phyloP scores from a whole-genome alignment of 2,113 vertebrate species.

The Amphiprion ocellaris region DNA sequence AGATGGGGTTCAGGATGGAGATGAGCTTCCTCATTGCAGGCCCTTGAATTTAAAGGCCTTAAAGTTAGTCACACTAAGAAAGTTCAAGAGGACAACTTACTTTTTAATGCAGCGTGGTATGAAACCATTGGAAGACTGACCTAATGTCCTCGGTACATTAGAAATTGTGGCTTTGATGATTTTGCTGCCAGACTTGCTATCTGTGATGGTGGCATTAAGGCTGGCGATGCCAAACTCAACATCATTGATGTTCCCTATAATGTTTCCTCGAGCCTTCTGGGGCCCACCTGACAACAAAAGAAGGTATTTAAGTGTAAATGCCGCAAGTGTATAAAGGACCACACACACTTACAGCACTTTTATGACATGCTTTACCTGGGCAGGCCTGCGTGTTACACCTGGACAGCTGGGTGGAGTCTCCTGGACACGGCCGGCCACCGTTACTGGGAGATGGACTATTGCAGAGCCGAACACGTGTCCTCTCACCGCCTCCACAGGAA shows the following conservation, averaged over 20 bases:
- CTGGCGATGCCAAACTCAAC: conserved; percentile 93
- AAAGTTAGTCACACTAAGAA: rapidly evolving
- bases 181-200: conserved; percentile 82
- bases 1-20: conserved; percentile 94
- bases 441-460: conserved; percentile 84
- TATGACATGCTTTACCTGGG: conserved; percentile 85
- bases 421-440: conserved; percentile 88
- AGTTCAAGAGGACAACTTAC: neutral
- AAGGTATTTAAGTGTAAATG: neutral
- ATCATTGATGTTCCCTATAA: conserved; percentile 94
- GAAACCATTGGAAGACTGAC: conserved; percentile 78
- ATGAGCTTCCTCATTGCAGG: conserved; percentile 93
- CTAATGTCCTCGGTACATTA: conserved; percentile 91
- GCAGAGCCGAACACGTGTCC: conserved; percentile 87
- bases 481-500: conserved; percentile 93
- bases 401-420: conserved; percentile 92
- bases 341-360: neutral
- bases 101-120: neutral
- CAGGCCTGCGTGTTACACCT: conserved; percentile 91
- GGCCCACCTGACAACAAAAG: conserved; percentile 88
- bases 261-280: conserved; percentile 90
- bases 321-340: neutral
- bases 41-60: conserved; percentile 79
- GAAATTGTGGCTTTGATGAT: conserved; percentile 90
- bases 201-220: conserved; percentile 90